Evolutionary conservation across 2,888 invertebrate genomes (phyloP).

Genomic region (Lycocerus yunnanus): DNA sequence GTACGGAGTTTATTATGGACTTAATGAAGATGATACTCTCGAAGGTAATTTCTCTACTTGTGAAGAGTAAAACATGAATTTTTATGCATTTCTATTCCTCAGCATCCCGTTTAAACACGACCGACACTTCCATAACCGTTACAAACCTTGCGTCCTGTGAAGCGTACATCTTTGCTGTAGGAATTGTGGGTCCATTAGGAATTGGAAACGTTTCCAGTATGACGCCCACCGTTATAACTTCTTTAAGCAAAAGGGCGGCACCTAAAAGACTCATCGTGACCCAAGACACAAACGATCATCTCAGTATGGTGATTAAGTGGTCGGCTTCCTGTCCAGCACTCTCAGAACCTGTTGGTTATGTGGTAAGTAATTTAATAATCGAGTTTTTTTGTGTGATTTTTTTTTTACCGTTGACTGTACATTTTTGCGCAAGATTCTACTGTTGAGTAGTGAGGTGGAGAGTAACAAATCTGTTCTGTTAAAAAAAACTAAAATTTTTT

Average conservation of each 20-base stretch:
- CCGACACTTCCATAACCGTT: slow-evolving; percentile 61
- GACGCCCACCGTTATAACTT: slow-evolving; percentile 60
- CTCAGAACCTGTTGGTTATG: slow-evolving; percentile 60
- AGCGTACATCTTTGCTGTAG: slow-evolving; percentile 73
- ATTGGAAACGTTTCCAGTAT: slow-evolving; percentile 65
- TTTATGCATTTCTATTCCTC: slow-evolving; percentile 34
- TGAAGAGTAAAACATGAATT: not conserved
- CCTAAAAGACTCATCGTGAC: slow-evolving; percentile 68
- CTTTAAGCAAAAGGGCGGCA: slow-evolving; percentile 69
- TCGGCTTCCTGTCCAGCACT: slow-evolving; percentile 68
- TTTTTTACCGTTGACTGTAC: too few relatives aligned
- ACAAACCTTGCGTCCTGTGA: slow-evolving; percentile 73
- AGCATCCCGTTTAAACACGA: slow-evolving; percentile 59
- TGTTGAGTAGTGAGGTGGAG: too few relatives aligned
- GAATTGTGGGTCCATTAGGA: slow-evolving; percentile 66
- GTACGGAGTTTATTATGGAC: slow-evolving; percentile 76
- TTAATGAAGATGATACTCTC: slow-evolving; percentile 61
- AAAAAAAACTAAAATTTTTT: too few relatives aligned
- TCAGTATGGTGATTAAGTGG: slow-evolving; percentile 69
- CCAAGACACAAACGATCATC: slow-evolving; percentile 47
- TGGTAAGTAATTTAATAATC: slow-evolving; percentile 56
- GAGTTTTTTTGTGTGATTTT: not conserved
- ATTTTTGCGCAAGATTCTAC: too few relatives aligned
- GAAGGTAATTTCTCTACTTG: slow-evolving; percentile 57
- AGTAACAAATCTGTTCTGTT: too few relatives aligned